Conservation (phyloP, 1,140 invertebrate species). For the Eubasilissa regina region DNA sequence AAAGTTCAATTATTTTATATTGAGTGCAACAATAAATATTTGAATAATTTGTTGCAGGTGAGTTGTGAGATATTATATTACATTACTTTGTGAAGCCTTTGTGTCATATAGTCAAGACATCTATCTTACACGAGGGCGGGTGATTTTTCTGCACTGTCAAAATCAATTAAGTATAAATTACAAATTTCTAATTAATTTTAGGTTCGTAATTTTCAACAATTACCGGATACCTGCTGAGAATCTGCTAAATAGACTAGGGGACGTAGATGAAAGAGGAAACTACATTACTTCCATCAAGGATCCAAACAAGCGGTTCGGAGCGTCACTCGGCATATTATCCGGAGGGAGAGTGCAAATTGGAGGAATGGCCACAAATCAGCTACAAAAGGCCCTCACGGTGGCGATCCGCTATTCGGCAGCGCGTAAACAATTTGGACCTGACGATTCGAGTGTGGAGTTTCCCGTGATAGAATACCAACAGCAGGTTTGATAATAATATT, state of each 20-base stretch:
- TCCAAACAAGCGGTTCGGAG: constrained; percentile 84
- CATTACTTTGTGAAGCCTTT: no score
- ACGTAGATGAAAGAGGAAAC: constrained; percentile 87
- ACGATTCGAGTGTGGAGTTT: constrained; percentile 74
- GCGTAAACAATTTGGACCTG: constrained; percentile 85
- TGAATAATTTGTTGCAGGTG: no score
- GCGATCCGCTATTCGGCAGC: constrained; percentile 87
- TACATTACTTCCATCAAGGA: constrained; percentile 85
- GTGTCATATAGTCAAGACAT: no score
- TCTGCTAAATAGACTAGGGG: constrained; percentile 88
- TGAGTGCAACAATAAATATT: no score
- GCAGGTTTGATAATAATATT: constrained; percentile 69
- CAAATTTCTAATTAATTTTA: constrained; percentile 58
- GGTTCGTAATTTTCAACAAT: constrained; percentile 89
- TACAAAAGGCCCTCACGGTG: constrained; percentile 82
- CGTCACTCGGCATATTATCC: constrained; percentile 89
- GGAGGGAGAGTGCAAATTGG: constrained; percentile 68
- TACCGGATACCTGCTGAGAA: constrained; percentile 85
- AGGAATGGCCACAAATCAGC: constrained; percentile 75
- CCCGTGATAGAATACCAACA: constrained; percentile 90
- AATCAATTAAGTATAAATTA: no score
- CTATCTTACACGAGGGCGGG: no score
- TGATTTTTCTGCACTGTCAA: no score
- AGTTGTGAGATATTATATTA: no score
- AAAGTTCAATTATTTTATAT: no score